Base-by-base conservation (phyloP, 2,797 vertebrate species). In the Spea hammondii region DNA sequence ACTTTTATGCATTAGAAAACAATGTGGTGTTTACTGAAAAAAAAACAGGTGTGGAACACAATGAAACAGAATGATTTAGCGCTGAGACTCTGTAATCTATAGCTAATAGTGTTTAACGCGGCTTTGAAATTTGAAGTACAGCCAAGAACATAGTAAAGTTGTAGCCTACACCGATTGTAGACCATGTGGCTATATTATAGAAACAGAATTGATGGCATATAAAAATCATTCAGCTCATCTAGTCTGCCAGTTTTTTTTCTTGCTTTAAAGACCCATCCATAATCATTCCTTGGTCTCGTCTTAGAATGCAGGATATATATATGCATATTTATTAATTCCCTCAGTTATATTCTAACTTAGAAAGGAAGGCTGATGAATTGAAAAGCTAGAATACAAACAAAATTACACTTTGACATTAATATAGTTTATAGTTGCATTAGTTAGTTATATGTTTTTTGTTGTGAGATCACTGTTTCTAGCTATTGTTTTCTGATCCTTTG, bases 61-160 rank as follows among this genome's bases (percentile, higher is more conserved):
- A 65, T 44, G 50, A 70, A 79, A 57, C 8, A 5, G 57, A 70
- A 71, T 80, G 14, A 64, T 47, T 65, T 51, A 70, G 78, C 32
- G 12, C 45, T 70, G 48, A 44, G 49, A 70, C 5, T 54, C 47
- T 17, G 49, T 75, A 70, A 66, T 49, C 57, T 65, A 32, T 46
- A 60, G 65, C 7, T 64, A 60, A 68, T 17, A 50, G 50, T 64
- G 47, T 60, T 8, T 64, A 54, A 69, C 17, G 71, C 14, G 69
- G 50, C 54, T 50, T 9, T 72, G n/a, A n/a, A 6, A 4, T 71
- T 65, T 78, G 76, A 55, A 72, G 49, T 54, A 44, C 76, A 46
- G 76, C 62, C 76, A 78, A 78, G 13, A 64, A 17, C 50, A 64
- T 45, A 64, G 49, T 55, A 1, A 46, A 48, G 69, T 14, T 13